phyloP scores from a whole-genome alignment of 2,113 vertebrate genomes.

The Centropus unirufus region DNA sequence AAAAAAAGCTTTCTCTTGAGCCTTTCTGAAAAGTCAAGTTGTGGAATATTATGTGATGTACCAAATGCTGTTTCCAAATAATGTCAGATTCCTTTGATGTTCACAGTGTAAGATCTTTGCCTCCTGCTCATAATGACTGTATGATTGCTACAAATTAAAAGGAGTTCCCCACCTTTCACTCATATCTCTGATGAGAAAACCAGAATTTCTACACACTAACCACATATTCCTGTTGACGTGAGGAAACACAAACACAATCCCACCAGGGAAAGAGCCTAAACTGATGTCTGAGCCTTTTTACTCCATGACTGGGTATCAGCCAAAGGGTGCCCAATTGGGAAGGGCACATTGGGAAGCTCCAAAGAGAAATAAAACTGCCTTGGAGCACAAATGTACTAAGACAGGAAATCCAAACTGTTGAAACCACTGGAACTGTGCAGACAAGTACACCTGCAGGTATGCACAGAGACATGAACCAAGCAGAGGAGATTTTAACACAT shows the following conservation, averaged over 20 bases:
- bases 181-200: neutral
- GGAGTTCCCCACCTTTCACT: neutral
- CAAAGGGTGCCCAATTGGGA: too few relatives aligned
- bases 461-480: neutral
- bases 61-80: constrained; percentile 38
- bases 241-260: neutral
- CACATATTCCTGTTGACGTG: neutral
- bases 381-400: neutral
- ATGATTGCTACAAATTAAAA: neutral
- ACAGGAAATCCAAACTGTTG: neutral
- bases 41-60: constrained; percentile 27
- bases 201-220: neutral
- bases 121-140: neutral
- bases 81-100: neutral
- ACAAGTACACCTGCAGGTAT: neutral
- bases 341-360: neutral
- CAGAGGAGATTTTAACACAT: neutral
- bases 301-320: neutral
- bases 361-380: neutral
- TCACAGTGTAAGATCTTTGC: neutral
- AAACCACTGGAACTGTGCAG: neutral
- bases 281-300: neutral
- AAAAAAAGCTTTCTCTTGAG: neutral
- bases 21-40: constrained; percentile 22
- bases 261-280: neutral